Evolutionary conservation across 2,113 vertebrate genomes (phyloP).

Genomic region (Mionectes macconnelli): DNA sequence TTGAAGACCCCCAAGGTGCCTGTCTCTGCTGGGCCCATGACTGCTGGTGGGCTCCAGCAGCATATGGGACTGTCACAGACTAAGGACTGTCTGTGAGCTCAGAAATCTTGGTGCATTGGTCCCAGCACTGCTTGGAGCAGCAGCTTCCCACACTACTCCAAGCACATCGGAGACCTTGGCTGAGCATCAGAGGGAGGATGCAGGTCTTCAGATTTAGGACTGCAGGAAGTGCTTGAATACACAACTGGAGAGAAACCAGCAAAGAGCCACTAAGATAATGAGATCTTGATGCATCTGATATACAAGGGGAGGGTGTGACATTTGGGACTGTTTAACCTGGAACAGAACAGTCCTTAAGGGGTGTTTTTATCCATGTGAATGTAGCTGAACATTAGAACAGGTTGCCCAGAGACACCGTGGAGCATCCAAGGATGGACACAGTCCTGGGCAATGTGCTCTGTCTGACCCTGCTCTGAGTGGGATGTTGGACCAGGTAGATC

Average conservation of each 20-base stretch:
- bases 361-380: background rate
- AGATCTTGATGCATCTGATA: rapidly evolving
- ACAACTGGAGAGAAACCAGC: background rate
- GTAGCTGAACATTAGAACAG: background rate
- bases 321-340: background rate
- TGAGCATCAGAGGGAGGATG: background rate
- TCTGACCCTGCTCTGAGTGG: background rate
- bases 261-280: background rate
- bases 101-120: background rate
- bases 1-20: background rate
- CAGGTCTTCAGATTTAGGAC: background rate
- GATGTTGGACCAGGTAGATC: background rate
- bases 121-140: background rate
- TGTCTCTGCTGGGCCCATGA: background rate
- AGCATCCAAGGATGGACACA: background rate
- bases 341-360: background rate
- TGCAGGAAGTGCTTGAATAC: background rate
- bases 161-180: background rate
- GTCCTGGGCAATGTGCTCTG: background rate
- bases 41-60: background rate
- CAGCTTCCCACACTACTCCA: background rate
- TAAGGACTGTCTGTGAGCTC: background rate
- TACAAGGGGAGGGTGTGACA: background rate
- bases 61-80: background rate
- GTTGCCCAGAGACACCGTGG: background rate